Base-by-base conservation (phyloP, 2,797 vertebrate genomes). In the Ptychadena robeensis region DNA sequence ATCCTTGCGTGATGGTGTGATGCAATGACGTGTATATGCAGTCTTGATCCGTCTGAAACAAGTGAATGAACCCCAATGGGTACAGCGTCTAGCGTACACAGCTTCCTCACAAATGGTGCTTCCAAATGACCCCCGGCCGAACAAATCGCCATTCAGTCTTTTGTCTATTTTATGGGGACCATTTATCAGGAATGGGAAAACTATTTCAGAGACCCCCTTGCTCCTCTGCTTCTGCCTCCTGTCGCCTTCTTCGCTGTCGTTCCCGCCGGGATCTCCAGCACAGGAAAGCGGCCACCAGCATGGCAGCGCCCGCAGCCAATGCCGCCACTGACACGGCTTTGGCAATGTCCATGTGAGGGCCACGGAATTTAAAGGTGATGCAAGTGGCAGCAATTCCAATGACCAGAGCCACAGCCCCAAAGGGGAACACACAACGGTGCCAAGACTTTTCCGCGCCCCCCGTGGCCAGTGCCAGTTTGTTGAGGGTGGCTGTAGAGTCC, bases 371-470 rank as follows among this genome's bases (percentile, higher is more conserved):
- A 93, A 96, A 97, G 80, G 96, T 97, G 86, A 97, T 96, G 28
- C 94, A 95, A 0, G 96, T 97, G 44, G 96, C 95, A 0, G 96
- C 96, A 0, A 95, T 87, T 9, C 96, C 96, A 2, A 97, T 96
- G 86, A 97, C 96, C 89, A 97, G 85, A 0, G 96, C 96, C 88
- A 97, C 96, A 82, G 97, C 95, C 85, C 96, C 96, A 57, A 95
- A 92, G 15, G 93, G 94, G 85, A 94, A 95, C 76, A 93, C 92
- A 87, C 94, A 94, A 84, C 91, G 94, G 88, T 93, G 94, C 94
- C 95, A 96, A 77, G 95, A 96, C 90, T 95, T 95, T 89, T 96
- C 95, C 88, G 94, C 94, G 87, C 95, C 94, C 8, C 94, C 93
- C 0, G 96, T 97, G 87, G 96, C 96, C 91, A 97, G 93, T 0